Evolutionary conservation across 2,888 invertebrate species (phyloP).

Genomic region (Drosophila cognata): DNA sequence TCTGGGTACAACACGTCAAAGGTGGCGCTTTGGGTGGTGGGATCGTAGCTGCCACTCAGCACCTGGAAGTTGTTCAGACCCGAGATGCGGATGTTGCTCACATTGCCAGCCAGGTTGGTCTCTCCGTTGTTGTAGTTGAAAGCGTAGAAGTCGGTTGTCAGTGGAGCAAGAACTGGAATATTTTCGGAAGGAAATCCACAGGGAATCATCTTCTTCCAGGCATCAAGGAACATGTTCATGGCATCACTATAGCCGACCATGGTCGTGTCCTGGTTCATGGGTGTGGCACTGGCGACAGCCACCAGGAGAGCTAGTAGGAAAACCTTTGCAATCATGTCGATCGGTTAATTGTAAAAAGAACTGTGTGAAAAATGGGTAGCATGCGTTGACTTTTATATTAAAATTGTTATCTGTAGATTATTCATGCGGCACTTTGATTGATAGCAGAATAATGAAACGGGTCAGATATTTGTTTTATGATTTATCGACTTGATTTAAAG

Average conservation of each 20-base stretch:
- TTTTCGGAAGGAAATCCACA: slow-evolving; percentile 66
- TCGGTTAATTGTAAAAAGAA: slow-evolving; percentile 11
- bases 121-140: slow-evolving; percentile 35
- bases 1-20: slow-evolving; percentile 66
- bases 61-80: slow-evolving; percentile 66
- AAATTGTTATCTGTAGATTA: background rate
- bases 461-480: background rate
- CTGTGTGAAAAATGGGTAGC: slow-evolving; percentile 2
- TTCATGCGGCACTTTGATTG: background rate
- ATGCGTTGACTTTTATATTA: background rate
- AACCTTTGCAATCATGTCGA: slow-evolving; percentile 38
- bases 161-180: slow-evolving; percentile 70
- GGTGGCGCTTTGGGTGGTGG: slow-evolving; percentile 43
- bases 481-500: background rate
- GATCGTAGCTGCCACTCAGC: slow-evolving; percentile 54
- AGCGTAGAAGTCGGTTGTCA: slow-evolving; percentile 31
- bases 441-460: background rate
- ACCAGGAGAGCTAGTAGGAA: slow-evolving; percentile 53
- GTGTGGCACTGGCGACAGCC: slow-evolving; percentile 22
- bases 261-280: slow-evolving; percentile 15
- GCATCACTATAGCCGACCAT: slow-evolving; percentile 53
- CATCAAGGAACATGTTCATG: slow-evolving; percentile 41
- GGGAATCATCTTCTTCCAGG: slow-evolving; percentile 68
- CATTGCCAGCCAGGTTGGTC: slow-evolving; percentile 57
- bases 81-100: slow-evolving; percentile 63